A percentile compares a stretch with the other conserved stretches of the same genome.
Evolutionary conservation across 2,888 invertebrate genomes (phyloP).

Genomic region (Lasioglossum calceatum): DNA sequence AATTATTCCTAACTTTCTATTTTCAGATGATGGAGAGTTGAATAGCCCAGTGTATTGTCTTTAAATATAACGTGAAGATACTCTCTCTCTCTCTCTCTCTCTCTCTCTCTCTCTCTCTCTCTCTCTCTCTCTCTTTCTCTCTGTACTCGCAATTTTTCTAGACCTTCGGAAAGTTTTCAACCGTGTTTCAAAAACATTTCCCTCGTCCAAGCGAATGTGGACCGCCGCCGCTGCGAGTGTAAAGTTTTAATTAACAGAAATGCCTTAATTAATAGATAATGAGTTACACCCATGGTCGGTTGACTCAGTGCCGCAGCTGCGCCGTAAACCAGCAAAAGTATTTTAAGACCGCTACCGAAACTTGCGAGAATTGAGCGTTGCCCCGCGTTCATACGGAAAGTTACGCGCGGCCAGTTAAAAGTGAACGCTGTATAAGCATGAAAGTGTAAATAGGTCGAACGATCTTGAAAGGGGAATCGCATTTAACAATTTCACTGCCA

Average conservation of each 20-base stretch:
- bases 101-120: too few species aligned
- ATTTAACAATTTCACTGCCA: constrained; percentile 39
- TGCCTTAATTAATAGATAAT: constrained; percentile 75
- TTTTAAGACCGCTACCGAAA: constrained; percentile 45
- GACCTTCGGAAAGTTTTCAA: neutral
- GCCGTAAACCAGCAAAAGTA: constrained; percentile 40
- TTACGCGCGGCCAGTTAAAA: constrained; percentile 29
- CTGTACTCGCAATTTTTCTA: neutral
- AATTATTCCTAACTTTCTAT: neutral
- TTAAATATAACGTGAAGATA: neutral
- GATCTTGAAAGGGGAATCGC: neutral
- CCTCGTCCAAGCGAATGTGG: constrained; percentile 35
- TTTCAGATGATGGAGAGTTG: neutral
- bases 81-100: too few species aligned
- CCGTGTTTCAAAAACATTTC: constrained; percentile 43
- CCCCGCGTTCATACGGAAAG: constrained; percentile 26
- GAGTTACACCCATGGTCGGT: constrained; percentile 57
- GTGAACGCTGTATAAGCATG: constrained; percentile 16
- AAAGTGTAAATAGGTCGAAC: constrained; percentile 20
- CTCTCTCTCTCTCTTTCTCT: too few species aligned
- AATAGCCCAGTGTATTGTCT: neutral
- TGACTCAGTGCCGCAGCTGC: constrained; percentile 45
- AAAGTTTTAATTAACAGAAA: constrained; percentile 77
- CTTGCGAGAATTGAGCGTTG: constrained; percentile 9
- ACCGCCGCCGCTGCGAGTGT: constrained; percentile 61